phyloP scores from a whole-genome alignment of 2,113 vertebrate species.

The Nycticebus coucang region DNA sequence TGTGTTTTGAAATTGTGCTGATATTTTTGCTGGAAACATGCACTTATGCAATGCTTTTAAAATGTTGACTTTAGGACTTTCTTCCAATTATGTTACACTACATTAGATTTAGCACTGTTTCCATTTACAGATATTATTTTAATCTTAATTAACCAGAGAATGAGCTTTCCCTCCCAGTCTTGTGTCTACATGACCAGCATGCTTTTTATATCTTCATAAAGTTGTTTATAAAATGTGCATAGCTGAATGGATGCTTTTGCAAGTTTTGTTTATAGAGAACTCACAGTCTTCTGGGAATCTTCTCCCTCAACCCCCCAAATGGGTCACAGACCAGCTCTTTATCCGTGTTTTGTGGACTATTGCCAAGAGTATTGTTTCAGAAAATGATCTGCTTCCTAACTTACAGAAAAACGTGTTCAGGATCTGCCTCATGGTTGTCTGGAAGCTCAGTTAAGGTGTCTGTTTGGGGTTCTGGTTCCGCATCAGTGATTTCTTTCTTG shows the following conservation, averaged over 20 bases:
- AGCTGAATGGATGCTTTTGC: neutral
- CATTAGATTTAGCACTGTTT: neutral
- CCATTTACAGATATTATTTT: neutral
- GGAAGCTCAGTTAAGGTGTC: neutral
- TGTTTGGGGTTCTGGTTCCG: neutral
- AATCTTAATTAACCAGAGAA: neutral
- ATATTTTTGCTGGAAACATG: neutral
- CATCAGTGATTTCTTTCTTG: neutral
- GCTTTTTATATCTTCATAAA: neutral
- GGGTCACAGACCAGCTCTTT: neutral
- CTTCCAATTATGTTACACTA: neutral
- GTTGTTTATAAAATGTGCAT: neutral
- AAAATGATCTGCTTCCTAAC: neutral
- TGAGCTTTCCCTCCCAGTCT: neutral
- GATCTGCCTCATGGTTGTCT: neutral
- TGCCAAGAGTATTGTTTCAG: neutral
- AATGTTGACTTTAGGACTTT: conserved; percentile 8
- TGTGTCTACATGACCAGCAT: neutral
- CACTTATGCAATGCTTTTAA: neutral
- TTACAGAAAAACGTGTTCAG: neutral
- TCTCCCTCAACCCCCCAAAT: neutral
- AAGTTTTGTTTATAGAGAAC: neutral
- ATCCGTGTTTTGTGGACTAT: neutral
- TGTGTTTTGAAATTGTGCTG: neutral
- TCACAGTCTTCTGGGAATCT: neutral